Conservation (phyloP, 2,113 vertebrate genomes). For the Dipodomys spectabilis region DNA sequence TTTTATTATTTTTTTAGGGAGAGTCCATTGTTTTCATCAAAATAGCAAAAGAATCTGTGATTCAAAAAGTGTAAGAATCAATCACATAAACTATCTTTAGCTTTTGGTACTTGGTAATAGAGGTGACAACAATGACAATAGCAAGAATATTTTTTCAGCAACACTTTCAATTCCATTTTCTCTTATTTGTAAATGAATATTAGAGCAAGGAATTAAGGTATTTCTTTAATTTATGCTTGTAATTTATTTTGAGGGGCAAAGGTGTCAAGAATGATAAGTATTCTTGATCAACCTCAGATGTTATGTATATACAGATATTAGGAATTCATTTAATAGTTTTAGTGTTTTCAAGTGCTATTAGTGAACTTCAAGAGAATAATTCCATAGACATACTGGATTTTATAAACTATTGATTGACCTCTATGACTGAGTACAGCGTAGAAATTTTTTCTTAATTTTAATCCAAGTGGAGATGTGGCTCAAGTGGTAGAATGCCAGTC, state of each 20-base stretch:
- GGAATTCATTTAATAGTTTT: not conserved
- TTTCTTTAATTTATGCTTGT: conserved; percentile 30
- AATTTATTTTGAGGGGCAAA: not conserved
- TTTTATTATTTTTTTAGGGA: not conserved
- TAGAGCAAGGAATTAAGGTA: not conserved
- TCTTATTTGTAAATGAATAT: conserved; percentile 10
- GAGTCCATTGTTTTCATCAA: conserved; percentile 25
- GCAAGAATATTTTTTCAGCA: conserved; percentile 15
- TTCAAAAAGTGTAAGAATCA: not conserved
- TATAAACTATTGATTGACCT: conserved; percentile 48
- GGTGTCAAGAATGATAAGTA: not conserved
- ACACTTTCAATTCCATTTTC: conserved; percentile 24
- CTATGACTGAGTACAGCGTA: not conserved
- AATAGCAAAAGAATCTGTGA: not conserved
- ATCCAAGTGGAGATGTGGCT: no score
- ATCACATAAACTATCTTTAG: not conserved
- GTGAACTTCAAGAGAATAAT: not conserved
- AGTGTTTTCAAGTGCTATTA: conserved; percentile 14
- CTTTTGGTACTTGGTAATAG: conserved; percentile 45
- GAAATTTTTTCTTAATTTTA: not conserved
- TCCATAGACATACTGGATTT: not conserved
- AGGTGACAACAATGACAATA: not conserved
- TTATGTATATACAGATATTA: no score
- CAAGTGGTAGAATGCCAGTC: no score
- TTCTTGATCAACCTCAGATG: not conserved